Evolutionary conservation across 2,888 invertebrate species (phyloP), one percentile per base, ranked within the genome.

Genomic region (Troilus luridus): DNA sequence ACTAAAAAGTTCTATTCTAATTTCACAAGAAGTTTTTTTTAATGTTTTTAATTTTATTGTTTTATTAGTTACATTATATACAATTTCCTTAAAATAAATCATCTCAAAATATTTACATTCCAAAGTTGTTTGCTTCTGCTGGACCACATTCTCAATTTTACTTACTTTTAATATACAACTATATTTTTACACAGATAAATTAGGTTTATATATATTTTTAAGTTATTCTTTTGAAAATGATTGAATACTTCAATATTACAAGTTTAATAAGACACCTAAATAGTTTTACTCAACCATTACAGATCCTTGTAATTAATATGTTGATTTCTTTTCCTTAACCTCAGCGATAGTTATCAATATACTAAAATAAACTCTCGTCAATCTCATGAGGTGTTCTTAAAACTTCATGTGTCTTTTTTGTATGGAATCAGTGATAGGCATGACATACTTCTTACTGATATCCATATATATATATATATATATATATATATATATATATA

Each of bases 21-120:
- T 41, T 27, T 77, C 72, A 77, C 72, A 77, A 77, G 41, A 41
- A 77, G 72, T 17, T 77, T 27, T 67, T 64, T 41, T 41, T 41
- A 41, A 41, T 41, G 5, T 41, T 41, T 41, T 41, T 41, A 41
- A 41, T 41, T 21, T 64, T 64, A 9, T n/a, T 64, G 17, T 67
- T 67, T 41, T 2, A 77, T 77, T 77, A 41, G 41, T 77, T 77
- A 77, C 72, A 77, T 77, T 27, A 77, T 77, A 19, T 77, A 77
- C 72, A 77, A 41, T 41, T 41, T 77, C 17, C 17, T 19, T 27
- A 41, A 41, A 27, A 77, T 41, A 77, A 77, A 77, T 17, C 19
- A 77, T 77, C 27, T 77, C 17, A 77, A 77, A 77, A 77, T 77
- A 77, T 77, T 77, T 77, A 77, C 72, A 77, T 41, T 77, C 17